Base-by-base conservation (phyloP, 2,113 vertebrate genomes). In the Anseranas semipalmata region DNA sequence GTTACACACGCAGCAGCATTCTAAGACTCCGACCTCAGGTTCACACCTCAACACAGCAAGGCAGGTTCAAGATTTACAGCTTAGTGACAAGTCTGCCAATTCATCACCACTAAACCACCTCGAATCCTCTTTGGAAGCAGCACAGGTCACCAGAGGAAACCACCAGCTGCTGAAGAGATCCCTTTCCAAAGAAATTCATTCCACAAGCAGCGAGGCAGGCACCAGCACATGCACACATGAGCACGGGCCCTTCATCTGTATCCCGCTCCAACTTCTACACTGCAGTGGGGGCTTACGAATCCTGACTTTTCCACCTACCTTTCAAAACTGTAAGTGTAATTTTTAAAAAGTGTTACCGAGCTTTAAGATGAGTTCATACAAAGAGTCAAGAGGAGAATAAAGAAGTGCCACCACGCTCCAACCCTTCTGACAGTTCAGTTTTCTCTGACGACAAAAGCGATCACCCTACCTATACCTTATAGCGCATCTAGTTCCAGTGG, bases 21-120 rank as follows among this genome's bases (percentile, higher is more conserved):
- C 45, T 41, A 52, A 85, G 93, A 91, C 1, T 2, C 71, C 85
- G 71, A 67, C 62, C 41, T 85, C 3, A 5, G 89, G 87, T 79
- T 97, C 92, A 80, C 85, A 95, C 74, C 93, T 96, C 93, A 80
- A 43, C 74, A 60, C 78, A 88, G 89, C 45, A 92, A 95, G 84
- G 80, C 80, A 85, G 66, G 66, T 79, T 92, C 66, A 79, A 87
- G 89, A 96, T 96, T 96, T 96, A 96, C 92, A 92, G 90, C 92
- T 95, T 72, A 58, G 86, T 92, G 96, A 96, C 94, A 96, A 95
- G 70, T 81, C 92, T 96, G 89, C 84, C 92, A 91, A 95, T 96
- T 96, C 92, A 96, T 96, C 92, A 95, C 90, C 62, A 58, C 88
- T 95, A 92, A 96, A 95, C 62, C 77, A 82, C 66, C 95, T 62